Evolutionary conservation across 1,140 invertebrate species (phyloP), one percentile per base, ranked within the genome.

Genomic region (Rhagoletis zephyria): DNA sequence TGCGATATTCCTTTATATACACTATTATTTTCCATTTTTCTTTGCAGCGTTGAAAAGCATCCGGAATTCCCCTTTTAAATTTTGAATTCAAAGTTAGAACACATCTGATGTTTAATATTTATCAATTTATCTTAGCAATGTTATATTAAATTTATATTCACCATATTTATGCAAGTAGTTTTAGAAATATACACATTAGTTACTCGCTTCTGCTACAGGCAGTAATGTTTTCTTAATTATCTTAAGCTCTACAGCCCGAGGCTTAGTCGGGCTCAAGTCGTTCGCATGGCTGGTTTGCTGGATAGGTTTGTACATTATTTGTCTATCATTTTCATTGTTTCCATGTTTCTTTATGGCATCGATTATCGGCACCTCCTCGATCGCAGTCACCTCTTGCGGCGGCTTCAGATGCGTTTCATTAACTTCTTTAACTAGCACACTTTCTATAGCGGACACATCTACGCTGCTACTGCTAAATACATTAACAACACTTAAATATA

Each of bases 61-160:
- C 96, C 96, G 0, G 94, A 95, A 90, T 95, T 95, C 90, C 95
- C 95, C n/a, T 94, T 92, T 59, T 88, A 88, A 19, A 40, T 65
- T 65, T 7, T 6, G 30, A 9, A 65, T 3, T 65, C 64, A 65
- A 19, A 56, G 10, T 10, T 56, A 10, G 51, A 30, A 30, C 30
- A 0, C 51, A 56, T 56, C 3, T 56, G 10, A 42, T 74, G 5
- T 40, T n/a, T 42, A 45, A 63, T 51, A 63, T 30, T 12, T 42
- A 63, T 65, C 30, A 40, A 48, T 12, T 48, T 40, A 30, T 85
- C 63, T 19, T 42, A 61, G 12, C 19, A 74, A 81, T 81, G 30
- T 48, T 30, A 30, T 30, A 30, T 30, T 30, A 30, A 30, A 30
- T 30, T 30, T 30, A 74, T 74, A 42, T 40, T n/a, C 9, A 45